phyloP scores from a whole-genome alignment of 2,113 vertebrate genomes.

The Budorcas taxicolor region DNA sequence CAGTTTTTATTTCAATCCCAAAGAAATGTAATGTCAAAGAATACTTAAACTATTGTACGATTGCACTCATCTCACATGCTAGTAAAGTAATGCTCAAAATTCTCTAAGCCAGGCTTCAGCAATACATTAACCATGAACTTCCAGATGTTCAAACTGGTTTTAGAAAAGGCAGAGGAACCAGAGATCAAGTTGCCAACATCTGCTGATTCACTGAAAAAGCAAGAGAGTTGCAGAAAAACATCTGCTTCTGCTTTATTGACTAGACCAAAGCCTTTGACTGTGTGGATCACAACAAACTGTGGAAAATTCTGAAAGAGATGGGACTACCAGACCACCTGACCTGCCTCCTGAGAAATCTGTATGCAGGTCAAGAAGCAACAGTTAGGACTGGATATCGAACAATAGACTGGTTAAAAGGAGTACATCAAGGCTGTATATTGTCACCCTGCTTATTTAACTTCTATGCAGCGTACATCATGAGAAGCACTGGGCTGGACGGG shows the following conservation, averaged over 20 bases:
- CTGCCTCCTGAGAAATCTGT: no score
- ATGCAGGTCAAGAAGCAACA: no score
- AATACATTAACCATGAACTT: no score
- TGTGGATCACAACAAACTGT: neutral
- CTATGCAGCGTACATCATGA: neutral
- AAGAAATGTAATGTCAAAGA: no score
- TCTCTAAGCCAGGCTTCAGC: no score
- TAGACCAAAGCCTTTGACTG: neutral
- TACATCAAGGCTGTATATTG: neutral
- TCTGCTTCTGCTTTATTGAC: neutral
- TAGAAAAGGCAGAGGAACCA: no score
- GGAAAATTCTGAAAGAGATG: neutral
- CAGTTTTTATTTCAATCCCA: no score
- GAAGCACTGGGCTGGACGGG: neutral
- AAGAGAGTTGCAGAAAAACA: neutral
- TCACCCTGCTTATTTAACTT: neutral
- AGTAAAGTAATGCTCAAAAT: no score
- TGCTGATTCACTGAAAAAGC: rapidly evolving
- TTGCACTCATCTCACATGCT: neutral
- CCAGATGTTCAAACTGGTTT: no score
- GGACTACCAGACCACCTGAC: no score
- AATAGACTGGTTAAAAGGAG: neutral
- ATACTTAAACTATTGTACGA: neutral
- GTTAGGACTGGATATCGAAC: neutral
- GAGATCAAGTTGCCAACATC: neutral